Base-by-base conservation (phyloP, 2,113 vertebrate species). In the Grammatotria lemairii region DNA sequence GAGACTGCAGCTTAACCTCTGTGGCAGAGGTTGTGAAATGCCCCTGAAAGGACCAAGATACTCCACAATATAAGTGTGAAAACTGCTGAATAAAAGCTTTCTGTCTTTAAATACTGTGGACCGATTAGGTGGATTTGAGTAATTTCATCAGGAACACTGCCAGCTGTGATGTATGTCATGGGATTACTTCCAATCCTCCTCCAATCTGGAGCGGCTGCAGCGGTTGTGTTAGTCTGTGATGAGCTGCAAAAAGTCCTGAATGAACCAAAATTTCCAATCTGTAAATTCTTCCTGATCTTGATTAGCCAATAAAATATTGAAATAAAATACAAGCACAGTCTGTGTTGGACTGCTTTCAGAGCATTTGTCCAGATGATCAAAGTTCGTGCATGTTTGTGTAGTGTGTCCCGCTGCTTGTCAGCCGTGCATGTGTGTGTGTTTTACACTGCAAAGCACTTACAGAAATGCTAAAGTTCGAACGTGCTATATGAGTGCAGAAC, bases 351-450 rank as follows among this genome's bases (percentile, higher is more conserved):
- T 70, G 38, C 2, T 70, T 23, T 70, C 35, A 70, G n/a, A 70
- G 35, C 12, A 42, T 4, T 42, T 23, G 65, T 70, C 13, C 42
- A 8, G 16, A 5, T 75, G 6, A 49, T 75, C 23, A 8, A 28
- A 11, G 23, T 19, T 11, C 70, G 19, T 17, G 9, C 42, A 75
- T 28, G 23, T 75, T 47, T 75, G 6, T 75, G 9, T 9, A 0
- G 38, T 9, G 38, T 31, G 42, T 47, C 70, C 14, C 0, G 6
- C 14, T 12, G 23, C 70, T 6, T 7, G 6, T 12, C 0, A 75
- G 70, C 42, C 0, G 0, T 75, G 70, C 26, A 14, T 17, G 35
- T 70, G 8, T 38, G 13, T 75, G 40, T 26, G 40, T 75, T 78
- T 31, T 49, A 31, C 23, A 49, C 45, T 5, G 26, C 26, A 73